These are phyloP conservation scores for Sarcophilus harrisii DNA, from an alignment of 2,797 vertebrate genomes.

Conservation along the genomic window DNA sequence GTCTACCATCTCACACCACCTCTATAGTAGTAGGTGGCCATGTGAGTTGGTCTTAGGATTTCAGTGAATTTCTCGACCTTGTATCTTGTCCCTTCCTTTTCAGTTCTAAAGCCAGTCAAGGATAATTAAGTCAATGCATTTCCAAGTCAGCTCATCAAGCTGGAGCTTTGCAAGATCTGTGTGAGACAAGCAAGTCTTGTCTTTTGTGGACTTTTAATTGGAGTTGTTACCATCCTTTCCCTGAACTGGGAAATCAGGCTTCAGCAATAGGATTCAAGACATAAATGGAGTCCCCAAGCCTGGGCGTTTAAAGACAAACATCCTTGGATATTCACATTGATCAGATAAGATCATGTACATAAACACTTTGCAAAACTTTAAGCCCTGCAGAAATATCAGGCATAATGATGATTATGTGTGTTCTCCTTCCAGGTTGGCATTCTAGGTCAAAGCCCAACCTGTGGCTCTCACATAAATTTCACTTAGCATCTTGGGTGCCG, in stretches of 20 bases:
- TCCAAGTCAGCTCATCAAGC: constrained; percentile 38
- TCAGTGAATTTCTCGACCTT: constrained; percentile 17
- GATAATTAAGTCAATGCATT: constrained; percentile 54
- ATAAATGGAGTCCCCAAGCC: constrained; percentile 26
- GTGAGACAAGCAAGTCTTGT: constrained; percentile 29
- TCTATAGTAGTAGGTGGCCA: background rate
- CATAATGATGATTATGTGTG: background rate
- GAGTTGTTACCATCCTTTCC: constrained; percentile 35
- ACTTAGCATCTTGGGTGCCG: background rate
- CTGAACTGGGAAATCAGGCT: constrained; percentile 30
- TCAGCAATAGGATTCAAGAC: constrained; percentile 48
- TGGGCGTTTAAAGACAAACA: constrained; percentile 44
- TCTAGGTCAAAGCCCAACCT: background rate
- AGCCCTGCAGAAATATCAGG: background rate
- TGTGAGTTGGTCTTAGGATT: background rate
- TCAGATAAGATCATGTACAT: background rate
- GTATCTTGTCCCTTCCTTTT: constrained; percentile 31
- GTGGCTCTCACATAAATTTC: background rate
- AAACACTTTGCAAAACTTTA: background rate
- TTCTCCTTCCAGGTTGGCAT: background rate
- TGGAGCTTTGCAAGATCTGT: constrained; percentile 10
- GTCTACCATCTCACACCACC: background rate
- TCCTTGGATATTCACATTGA: constrained; percentile 1
- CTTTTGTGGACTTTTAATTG: constrained; percentile 58
- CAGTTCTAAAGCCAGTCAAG: background rate